Evolutionary conservation across 35 echinoderm and acorn worm genomes (phyloP).

Genomic region (Hemicentrotus pulcherrimus): DNA sequence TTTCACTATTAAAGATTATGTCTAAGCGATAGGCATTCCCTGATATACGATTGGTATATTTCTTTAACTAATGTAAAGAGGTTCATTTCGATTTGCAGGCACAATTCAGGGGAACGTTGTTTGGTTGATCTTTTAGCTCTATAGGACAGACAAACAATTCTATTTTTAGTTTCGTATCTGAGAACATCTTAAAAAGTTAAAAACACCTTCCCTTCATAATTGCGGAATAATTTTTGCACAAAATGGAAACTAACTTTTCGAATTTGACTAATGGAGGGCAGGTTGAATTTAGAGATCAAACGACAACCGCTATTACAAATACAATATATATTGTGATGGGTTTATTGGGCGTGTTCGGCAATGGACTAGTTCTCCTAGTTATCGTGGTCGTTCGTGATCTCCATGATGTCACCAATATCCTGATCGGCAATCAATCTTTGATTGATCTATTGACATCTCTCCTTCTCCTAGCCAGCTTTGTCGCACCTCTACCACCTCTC

Average conservation of each 20-base stretch:
- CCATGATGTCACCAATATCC: constrained; percentile 44
- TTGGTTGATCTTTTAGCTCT: too few relatives aligned
- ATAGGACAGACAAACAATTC: too few relatives aligned
- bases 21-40: too few relatives aligned
- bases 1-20: too few relatives aligned
- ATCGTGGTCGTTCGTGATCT: not conserved
- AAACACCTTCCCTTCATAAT: not conserved
- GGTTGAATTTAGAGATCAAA: not conserved
- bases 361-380: constrained; percentile 45
- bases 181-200: too few relatives aligned
- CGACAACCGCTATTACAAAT: not conserved
- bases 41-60: too few relatives aligned
- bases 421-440: constrained; percentile 87
- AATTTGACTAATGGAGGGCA: not conserved
- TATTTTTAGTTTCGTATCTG: too few relatives aligned
- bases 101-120: too few relatives aligned
- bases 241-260: not conserved
- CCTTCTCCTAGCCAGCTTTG: constrained; percentile 45
- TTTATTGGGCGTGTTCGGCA: constrained; percentile 49
- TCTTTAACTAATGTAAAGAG: too few relatives aligned
- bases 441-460: constrained; percentile 68
- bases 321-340: constrained; percentile 41
- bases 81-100: too few relatives aligned
- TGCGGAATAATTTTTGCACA: not conserved
- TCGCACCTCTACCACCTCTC: constrained; percentile 14